A percentile compares a stretch with the other conserved stretches of the same genome.
These are phyloP conservation scores for Nemurella pictetii DNA, from an alignment of 2,888 invertebrate species.

Conservation along the genomic window DNA sequence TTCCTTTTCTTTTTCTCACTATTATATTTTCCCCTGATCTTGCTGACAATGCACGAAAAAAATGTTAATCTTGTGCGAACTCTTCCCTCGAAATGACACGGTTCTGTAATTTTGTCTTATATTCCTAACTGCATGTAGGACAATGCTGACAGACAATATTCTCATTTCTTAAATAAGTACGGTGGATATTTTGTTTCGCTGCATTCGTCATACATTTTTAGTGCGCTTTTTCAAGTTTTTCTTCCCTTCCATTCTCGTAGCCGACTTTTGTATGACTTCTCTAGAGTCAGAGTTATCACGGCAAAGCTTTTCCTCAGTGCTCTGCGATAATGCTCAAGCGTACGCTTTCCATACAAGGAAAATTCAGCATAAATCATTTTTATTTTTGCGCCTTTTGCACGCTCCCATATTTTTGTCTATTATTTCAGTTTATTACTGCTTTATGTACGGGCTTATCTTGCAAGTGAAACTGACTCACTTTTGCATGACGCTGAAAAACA, in stretches of 20 bases:
- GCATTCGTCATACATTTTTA: background rate
- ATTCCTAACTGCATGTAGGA: no score
- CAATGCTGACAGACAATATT: no score
- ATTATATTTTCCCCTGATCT: background rate
- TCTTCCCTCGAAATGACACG: no score
- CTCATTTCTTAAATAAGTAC: no score
- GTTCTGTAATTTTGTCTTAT: no score
- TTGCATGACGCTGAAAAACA: background rate
- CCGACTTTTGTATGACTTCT: background rate
- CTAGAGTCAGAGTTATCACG: background rate
- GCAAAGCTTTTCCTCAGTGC: background rate
- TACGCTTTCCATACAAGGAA: background rate
- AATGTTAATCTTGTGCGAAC: no score
- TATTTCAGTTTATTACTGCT: slow-evolving; percentile 26
- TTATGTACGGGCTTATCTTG: slow-evolving; percentile 15
- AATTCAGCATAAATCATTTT: slow-evolving; percentile 17
- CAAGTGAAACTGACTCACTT: background rate
- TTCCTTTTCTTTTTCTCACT: background rate
- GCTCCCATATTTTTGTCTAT: slow-evolving; percentile 24
- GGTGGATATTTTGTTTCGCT: no score
- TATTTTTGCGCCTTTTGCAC: slow-evolving; percentile 19
- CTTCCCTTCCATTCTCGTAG: background rate
- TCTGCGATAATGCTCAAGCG: background rate
- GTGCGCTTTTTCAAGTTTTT: background rate
- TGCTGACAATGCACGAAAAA: background rate